These are phyloP conservation scores for Diorhabda sublineata DNA, from an alignment of 1,140 invertebrate species.

Conservation along the genomic window DNA sequence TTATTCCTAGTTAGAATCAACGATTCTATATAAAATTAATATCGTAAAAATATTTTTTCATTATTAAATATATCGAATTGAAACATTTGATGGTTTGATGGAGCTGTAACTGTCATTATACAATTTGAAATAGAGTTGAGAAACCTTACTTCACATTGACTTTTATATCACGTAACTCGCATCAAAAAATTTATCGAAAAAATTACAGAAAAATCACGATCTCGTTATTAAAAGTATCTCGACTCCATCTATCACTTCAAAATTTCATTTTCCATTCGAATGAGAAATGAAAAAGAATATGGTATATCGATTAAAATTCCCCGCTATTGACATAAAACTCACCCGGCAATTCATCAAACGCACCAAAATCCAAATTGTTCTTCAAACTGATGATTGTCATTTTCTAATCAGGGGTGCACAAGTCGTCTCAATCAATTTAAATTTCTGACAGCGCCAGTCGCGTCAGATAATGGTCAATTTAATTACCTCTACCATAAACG, in stretches of 20 bases:
- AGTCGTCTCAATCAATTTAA: conserved; percentile 8
- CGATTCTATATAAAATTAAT: too few relatives aligned
- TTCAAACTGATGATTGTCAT: conserved; percentile 11
- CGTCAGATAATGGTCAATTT: conserved; percentile 11
- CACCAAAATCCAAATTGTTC: conserved; percentile 9
- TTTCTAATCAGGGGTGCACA: neutral
- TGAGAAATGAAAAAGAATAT: neutral
- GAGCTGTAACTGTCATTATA: too few relatives aligned
- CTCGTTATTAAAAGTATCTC: neutral
- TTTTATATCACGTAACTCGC: neutral
- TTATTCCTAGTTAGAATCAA: too few relatives aligned
- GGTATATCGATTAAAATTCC: conserved; percentile 2
- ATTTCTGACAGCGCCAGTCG: conserved; percentile 7
- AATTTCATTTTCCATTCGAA: conserved; percentile 3
- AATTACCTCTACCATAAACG: neutral
- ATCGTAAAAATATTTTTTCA: too few relatives aligned
- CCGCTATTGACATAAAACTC: neutral
- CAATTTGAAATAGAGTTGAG: too few relatives aligned
- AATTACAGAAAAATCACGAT: neutral
- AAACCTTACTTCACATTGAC: neutral
- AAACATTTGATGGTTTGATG: too few relatives aligned
- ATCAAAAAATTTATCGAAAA: neutral
- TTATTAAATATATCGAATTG: too few relatives aligned
- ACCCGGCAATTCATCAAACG: conserved; percentile 4
- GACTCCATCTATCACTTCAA: neutral